Base-by-base conservation (phyloP, 2,888 invertebrate genomes). In the Drosophila maculinotata region DNA sequence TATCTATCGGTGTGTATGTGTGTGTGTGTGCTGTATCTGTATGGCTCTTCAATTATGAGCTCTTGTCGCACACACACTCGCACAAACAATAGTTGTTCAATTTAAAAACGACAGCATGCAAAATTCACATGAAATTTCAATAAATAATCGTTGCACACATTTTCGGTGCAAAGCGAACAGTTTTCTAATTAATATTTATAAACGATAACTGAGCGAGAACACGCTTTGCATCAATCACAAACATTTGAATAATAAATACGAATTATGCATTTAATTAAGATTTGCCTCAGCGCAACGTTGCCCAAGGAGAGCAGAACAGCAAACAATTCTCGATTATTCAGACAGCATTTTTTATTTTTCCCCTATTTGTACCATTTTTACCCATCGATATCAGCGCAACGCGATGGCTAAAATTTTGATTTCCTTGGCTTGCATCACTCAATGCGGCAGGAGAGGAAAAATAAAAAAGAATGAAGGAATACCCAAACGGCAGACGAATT, bases 261-360 rank as follows among this genome's bases (percentile, higher is more conserved):
- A 88, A 86, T 88, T 86, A 83, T 83, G 87, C 80, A 83, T 83
- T 83, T 83, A 83, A 83, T 83, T 88, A 88, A 80, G 88, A 86
- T 83, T 88, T 79, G 65, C 67, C 70, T 67, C 76, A 59, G 49
- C 69, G 49, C 25, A 20, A 4, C 20, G n/a, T n/a, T n/a, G n/a
- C n/a, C n/a, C 15, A 25, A n/a, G 9, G 38, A 26, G 17, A 8
- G 23, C 28, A 36, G 48, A 53, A 41, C 60, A 81, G 35, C 69
- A 77, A 81, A 69, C 59, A 64, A 63, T 26, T 47, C 14, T 31
- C 41, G 28, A 39, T 36, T 76, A 62, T 45, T 54, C 14, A 56
- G 49, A 57, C 7, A 20, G 31, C 33, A 44, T 60, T 31, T 30
- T 42, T 48, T 33, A 47, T 47, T 36, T 38, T 8, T 14, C 20